Conservation (phyloP, 1,140 invertebrate species). For the Teleopsis dalmanni region DNA sequence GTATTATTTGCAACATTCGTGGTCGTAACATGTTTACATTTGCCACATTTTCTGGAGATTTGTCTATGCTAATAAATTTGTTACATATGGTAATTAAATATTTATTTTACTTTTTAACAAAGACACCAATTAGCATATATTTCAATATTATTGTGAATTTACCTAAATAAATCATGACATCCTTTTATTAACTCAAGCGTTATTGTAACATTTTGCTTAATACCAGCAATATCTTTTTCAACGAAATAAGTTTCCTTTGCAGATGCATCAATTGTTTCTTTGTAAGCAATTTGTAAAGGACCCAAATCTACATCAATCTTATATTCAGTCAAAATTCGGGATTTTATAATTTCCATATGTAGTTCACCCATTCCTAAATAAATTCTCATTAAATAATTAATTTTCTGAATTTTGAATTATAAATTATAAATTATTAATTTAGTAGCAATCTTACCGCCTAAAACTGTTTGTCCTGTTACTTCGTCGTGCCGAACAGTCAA, state of each 20-base stretch:
- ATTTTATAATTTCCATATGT: constrained; percentile 90
- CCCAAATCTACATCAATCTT: constrained; percentile 91
- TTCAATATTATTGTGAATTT: not conserved
- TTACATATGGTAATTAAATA: not conserved
- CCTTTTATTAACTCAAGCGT: constrained; percentile 51
- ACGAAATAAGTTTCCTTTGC: constrained; percentile 50
- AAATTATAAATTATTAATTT: not conserved
- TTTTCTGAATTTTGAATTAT: not conserved
- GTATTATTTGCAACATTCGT: constrained; percentile 53
- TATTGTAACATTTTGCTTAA: constrained; percentile 51
- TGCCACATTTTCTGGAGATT: constrained; percentile 53
- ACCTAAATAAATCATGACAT: constrained; percentile 29
- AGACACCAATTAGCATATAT: not conserved
- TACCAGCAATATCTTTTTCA: constrained; percentile 60
- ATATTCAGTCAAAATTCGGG: constrained; percentile 79
- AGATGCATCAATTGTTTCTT: constrained; percentile 59
- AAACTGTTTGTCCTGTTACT: constrained; percentile 79
- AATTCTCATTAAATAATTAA: constrained; percentile 20
- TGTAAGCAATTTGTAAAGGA: constrained; percentile 88
- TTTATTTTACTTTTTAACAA: not conserved
- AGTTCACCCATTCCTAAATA: constrained; percentile 83
- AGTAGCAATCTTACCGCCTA: constrained; percentile 51
- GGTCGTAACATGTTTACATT: constrained; percentile 56
- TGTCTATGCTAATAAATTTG: constrained; percentile 49
- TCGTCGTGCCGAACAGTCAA: constrained; percentile 66